Evolutionary conservation across 2,113 vertebrate genomes (phyloP), one percentile per base, ranked within the genome.

Genomic region (Nycticebus coucang): DNA sequence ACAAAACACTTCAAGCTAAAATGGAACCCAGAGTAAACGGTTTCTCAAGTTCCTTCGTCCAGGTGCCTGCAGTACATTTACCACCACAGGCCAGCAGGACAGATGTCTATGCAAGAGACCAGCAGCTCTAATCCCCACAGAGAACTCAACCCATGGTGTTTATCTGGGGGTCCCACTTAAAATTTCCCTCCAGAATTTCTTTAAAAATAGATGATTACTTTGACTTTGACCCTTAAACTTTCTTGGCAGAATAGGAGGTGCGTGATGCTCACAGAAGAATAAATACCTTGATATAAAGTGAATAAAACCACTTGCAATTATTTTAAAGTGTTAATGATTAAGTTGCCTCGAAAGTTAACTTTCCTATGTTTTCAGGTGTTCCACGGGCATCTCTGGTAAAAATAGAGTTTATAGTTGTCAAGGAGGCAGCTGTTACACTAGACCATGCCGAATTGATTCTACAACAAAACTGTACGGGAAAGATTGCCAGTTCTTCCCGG

Each of bases 401-500:
- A 97, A 93, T 12, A 86, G 64, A 79, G 89, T 97, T 37, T 0
- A 86, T 3, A 53, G 14, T 6, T 98, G 97, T 85, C 88, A 93
- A 55, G 87, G 94, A 87, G 69, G 57, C 37, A 97, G 92, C 21
- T 97, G 97, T 89, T 2, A 60, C 11, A 15, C 37, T 37, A 95
- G 59, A 77, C 0, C 0, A 0, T 99, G 98, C 96, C 95, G 2
- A 88, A 22, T 4, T 1, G 60, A 98, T 89, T 69, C 89, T 19
- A 74, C 87, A 53, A 97, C 97, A 64, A 92, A 97, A 8, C 84
- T 98, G 35, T 98, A 98, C 78, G 95, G 97, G 60, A 96, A 97
- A 95, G 93, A 89, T 18, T 98, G 98, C 77, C 93, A 95, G 4
- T 98, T 98, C 85, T 97, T 98, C 57, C 95, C 96, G 64, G 55